Evolutionary conservation across 2,113 vertebrate species (phyloP).

Genomic region (Tetraodon nigroviridis): DNA sequence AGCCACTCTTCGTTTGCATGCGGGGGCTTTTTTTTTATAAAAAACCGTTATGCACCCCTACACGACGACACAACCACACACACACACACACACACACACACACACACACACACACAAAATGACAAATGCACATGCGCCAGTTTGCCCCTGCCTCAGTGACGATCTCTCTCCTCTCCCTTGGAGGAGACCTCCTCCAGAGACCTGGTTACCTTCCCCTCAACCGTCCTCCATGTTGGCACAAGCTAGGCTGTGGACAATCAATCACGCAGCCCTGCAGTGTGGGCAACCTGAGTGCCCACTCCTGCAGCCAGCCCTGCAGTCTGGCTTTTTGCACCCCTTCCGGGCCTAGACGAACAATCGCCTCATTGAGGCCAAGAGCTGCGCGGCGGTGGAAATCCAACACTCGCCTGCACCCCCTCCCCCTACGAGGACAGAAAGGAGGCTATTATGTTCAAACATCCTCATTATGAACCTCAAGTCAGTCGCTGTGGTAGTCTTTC

Average conservation of each 20-base stretch:
- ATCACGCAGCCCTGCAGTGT: constrained; percentile 39
- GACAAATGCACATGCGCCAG: constrained; percentile 53
- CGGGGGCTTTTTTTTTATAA: constrained; percentile 47
- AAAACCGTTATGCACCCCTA: constrained; percentile 19
- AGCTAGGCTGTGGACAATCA: constrained; percentile 49
- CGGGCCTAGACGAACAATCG: constrained; percentile 58
- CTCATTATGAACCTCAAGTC: constrained; percentile 68
- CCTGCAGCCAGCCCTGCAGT: constrained; percentile 43
- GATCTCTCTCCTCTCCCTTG: constrained; percentile 29
- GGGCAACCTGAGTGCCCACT: constrained; percentile 57
- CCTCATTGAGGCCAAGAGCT: constrained; percentile 63
- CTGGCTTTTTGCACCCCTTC: constrained; percentile 45
- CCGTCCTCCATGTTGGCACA: constrained; percentile 32
- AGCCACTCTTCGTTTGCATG: constrained; percentile 71
- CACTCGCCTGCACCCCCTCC: constrained; percentile 38
- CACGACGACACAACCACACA: neutral
- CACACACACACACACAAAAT: constrained; percentile 20
- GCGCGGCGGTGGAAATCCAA: constrained; percentile 65
- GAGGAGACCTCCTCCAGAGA: constrained; percentile 28
- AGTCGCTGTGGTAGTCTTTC: constrained; percentile 55
- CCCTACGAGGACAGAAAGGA: constrained; percentile 56
- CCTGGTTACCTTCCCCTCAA: constrained; percentile 55
- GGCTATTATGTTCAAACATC: constrained; percentile 71
- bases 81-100: constrained; percentile 10
- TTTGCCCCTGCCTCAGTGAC: constrained; percentile 41